Base-by-base conservation (phyloP, 2,113 vertebrate species). In the Nymphicus hollandicus region DNA sequence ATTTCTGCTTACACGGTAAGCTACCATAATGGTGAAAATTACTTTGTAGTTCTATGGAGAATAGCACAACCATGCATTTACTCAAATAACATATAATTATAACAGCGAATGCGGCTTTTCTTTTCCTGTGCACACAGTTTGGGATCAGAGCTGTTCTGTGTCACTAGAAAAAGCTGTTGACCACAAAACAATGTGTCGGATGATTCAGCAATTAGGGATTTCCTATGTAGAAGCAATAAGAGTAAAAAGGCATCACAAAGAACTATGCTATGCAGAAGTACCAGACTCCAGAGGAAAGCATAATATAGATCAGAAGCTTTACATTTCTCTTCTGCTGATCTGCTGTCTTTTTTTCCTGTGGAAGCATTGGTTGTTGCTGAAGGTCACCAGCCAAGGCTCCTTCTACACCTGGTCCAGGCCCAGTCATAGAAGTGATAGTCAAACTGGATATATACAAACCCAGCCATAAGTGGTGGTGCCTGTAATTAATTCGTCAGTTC, bases 21-120 rank as follows among this genome's bases (percentile, higher is more conserved):
- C 93, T 96, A 82, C 89, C 35, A 65, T 93, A 96, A 96, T 91
- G 83, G 92, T 81, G 84, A 93, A 96, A 95, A 97, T 94, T 95
- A 91, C 92, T 95, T 95, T 91, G 53, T 82, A 81, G 85, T 83
- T 91, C 79, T 74, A 47, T 63, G 41, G 79, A 89, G 73, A 93
- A 64, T 9, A 83, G 65, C 44, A 72, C 53, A 96, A 95, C 86
- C 88, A 52, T 86, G 83, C 70, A 95, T 96, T 96, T 95, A 81
- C 89, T 96, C 69, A 91, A 92, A 92, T 92, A 79, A 56, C 68
- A 55, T 91, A 24, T 66, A 91, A 91, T 91, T 95, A 93, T 46
- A 95, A 56, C 80, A 81, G 44, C 47, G 56, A 96, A 89, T 82
- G 64, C 43, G 44, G 50, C 76, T 80, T 94, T 93, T 89, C 85